Conservation (phyloP, 2,797 vertebrate species). For the Sebastes paucispinis region DNA sequence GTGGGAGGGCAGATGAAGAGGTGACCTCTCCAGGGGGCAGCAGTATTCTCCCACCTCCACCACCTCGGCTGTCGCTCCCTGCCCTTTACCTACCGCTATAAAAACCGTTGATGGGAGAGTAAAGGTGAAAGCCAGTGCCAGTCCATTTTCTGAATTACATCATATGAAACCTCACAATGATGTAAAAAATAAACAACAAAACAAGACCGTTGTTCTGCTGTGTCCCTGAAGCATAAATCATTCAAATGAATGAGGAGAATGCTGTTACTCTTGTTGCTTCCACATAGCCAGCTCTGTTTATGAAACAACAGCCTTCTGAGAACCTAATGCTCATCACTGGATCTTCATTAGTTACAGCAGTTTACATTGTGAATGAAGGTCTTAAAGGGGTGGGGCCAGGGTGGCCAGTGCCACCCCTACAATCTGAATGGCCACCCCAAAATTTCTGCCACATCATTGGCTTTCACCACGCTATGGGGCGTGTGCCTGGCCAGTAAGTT, state of each 20-base stretch:
- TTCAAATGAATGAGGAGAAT: neutral
- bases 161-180: neutral
- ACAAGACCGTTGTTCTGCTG: neutral
- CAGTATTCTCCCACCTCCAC: neutral
- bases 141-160: neutral
- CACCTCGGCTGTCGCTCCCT: neutral
- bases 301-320: neutral
- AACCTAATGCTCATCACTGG: neutral
- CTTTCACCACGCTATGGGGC: too few relatives aligned
- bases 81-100: neutral
- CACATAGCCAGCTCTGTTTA: neutral
- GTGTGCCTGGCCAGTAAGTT: fast-evolving
- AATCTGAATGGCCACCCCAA: too few relatives aligned
- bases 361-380: neutral
- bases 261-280: neutral
- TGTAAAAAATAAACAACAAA: neutral
- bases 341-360: neutral
- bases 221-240: neutral
- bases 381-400: too few relatives aligned
- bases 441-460: too few relatives aligned
- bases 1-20: constrained; percentile 50
- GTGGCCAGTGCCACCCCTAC: too few relatives aligned
- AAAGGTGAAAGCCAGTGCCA: neutral
- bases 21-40: constrained; percentile 55
- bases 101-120: neutral